Evolutionary conservation across 2,797 vertebrate genomes (phyloP).

Genomic region (Ctenopoma multispine): DNA sequence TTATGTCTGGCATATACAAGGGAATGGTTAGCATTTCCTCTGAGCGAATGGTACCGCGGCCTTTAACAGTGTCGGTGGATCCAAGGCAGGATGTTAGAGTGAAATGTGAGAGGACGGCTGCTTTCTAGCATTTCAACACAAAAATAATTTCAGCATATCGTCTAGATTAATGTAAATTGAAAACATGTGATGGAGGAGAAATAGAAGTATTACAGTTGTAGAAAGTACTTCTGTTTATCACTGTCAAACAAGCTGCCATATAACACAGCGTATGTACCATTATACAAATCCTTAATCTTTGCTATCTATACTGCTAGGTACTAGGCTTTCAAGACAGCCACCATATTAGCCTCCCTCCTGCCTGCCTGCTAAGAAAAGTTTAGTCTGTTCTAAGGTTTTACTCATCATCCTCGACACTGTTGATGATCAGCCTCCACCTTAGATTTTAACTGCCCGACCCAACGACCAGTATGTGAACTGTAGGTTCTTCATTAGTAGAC

Average conservation of each 20-base stretch:
- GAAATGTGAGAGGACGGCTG: constrained; percentile 23
- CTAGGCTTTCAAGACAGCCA: constrained; percentile 15
- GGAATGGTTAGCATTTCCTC: constrained; percentile 39
- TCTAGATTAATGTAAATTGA: constrained; percentile 12
- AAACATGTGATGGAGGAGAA: constrained; percentile 4
- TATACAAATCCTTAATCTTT: neutral
- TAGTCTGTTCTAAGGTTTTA: constrained; percentile 27
- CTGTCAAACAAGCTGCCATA: neutral
- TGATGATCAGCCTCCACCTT: constrained; percentile 19
- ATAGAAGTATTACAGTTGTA: neutral
- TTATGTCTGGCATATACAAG: constrained; percentile 39
- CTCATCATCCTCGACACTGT: constrained; percentile 1
- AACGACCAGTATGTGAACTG: neutral
- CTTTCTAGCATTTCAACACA: constrained; percentile 23
- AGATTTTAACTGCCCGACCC: neutral
- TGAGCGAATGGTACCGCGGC: constrained; percentile 35
- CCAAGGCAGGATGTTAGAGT: constrained; percentile 21
- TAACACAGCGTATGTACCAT: no score
- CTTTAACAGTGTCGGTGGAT: constrained; percentile 27
- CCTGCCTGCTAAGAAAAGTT: constrained; percentile 8
- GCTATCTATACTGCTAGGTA: neutral
- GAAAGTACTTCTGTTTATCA: neutral
- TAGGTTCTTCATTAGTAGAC: neutral
- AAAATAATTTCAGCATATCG: constrained; percentile 1
- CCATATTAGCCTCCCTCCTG: neutral